Evolutionary conservation across 2,797 vertebrate genomes (phyloP).

Genomic region (Manis pentadactyla): DNA sequence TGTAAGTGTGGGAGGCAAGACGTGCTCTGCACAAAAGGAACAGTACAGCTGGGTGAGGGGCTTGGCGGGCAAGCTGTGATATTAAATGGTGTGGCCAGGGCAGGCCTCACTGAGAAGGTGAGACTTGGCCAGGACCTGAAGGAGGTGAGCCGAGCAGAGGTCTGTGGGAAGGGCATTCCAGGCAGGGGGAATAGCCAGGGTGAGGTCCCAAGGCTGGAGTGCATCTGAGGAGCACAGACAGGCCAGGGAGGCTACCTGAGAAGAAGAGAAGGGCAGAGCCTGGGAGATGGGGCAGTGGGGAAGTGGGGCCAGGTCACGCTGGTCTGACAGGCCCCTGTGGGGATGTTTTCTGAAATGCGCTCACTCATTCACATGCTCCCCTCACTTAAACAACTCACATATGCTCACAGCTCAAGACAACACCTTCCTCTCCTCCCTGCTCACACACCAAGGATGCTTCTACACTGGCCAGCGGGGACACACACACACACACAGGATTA

Average conservation of each 20-base stretch:
- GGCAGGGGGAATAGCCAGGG: background rate
- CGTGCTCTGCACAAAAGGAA: background rate
- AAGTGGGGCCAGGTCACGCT: rapidly evolving
- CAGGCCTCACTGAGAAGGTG: background rate
- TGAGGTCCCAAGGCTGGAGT: background rate
- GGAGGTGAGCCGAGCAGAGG: background rate
- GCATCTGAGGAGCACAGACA: background rate
- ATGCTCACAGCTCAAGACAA: background rate
- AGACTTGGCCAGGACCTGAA: background rate
- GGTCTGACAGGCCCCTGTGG: background rate
- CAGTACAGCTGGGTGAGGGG: background rate
- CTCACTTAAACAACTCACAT: background rate
- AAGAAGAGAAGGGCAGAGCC: background rate
- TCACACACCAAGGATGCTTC: background rate
- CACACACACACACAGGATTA: too few relatives aligned
- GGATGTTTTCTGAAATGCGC: background rate
- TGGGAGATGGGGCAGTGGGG: background rate
- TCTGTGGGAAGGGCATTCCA: background rate
- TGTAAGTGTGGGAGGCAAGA: too few relatives aligned
- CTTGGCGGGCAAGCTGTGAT: background rate
- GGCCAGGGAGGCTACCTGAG: too few relatives aligned
- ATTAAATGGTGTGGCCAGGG: rapidly evolving
- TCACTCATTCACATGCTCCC: background rate
- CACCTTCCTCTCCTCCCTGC: background rate
- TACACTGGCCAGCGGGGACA: background rate